Evolutionary conservation across 2,797 vertebrate genomes (phyloP).

Genomic region (Enteromius radiatus): DNA sequence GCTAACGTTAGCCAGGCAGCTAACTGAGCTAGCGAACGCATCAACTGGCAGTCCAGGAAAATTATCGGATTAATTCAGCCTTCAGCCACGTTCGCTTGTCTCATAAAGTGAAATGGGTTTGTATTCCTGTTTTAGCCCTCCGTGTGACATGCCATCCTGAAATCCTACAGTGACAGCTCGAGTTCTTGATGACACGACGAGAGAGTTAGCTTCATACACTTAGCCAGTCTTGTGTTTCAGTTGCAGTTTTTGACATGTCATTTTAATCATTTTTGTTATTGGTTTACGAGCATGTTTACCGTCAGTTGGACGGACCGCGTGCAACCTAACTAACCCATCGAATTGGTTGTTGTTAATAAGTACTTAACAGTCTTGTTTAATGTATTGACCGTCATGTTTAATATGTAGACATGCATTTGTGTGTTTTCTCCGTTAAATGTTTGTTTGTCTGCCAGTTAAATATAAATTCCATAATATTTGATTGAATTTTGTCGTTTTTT

Average conservation of each 20-base stretch:
- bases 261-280: not conserved
- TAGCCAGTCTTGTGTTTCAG: not conserved
- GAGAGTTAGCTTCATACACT: conserved; percentile 23
- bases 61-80: not conserved
- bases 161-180: conserved; percentile 36
- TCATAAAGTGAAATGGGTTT: conserved; percentile 10
- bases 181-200: not conserved
- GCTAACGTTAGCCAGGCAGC: conserved; percentile 34
- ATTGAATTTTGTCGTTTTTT: not conserved
- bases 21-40: conserved; percentile 30
- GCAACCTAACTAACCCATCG: not conserved
- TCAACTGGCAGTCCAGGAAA: conserved; percentile 23
- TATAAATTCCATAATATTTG: not conserved
- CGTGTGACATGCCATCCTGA: conserved; percentile 12
- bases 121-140: conserved; percentile 22
- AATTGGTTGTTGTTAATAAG: not conserved
- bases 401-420: not conserved
- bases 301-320: not conserved
- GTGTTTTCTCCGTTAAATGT: not conserved
- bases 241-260: not conserved
- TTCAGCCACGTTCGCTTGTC: not conserved
- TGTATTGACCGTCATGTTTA: not conserved
- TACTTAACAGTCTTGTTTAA: not conserved
- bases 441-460: not conserved
- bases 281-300: not conserved